phyloP scores from a whole-genome alignment of 2,888 invertebrate species.

The Tetramorium bicarinatum region DNA sequence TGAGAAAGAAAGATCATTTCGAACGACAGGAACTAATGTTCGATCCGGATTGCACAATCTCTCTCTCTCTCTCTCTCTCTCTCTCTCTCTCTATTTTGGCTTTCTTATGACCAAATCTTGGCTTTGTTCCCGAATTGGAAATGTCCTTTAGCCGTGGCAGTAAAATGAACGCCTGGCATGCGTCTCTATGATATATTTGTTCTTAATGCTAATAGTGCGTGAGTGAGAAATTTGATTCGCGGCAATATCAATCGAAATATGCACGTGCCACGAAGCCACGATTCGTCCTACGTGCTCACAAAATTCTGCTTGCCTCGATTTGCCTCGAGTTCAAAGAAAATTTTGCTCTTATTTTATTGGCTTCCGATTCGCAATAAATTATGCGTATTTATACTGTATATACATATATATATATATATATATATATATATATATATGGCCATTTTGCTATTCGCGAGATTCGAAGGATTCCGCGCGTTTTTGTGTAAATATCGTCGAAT shows the following conservation, averaged over 20 bases:
- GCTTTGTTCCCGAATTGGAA: conserved; percentile 77
- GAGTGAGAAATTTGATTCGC: conserved; percentile 26
- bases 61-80: too few relatives aligned
- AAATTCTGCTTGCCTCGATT: background rate
- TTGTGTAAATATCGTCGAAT: conserved; percentile 29
- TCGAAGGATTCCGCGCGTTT: conserved; percentile 11
- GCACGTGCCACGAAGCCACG: too few relatives aligned
- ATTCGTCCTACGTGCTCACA: background rate
- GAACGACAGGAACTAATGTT: conserved; percentile 32
- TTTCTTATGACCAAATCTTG: conserved; percentile 73
- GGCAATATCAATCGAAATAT: conserved; percentile 7
- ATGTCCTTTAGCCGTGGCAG: conserved; percentile 63
- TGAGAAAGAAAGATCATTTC: conserved; percentile 27
- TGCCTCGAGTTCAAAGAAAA: conserved; percentile 7
- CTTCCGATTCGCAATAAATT: conserved; percentile 30
- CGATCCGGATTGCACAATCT: conserved; percentile 72
- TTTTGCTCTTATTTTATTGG: conserved; percentile 28
- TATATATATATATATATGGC: too few relatives aligned
- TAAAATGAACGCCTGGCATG: conserved; percentile 28
- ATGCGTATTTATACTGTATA: background rate
- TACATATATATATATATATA: too few relatives aligned
- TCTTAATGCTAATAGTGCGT: conserved; percentile 24
- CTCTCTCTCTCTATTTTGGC: conserved; percentile 73
- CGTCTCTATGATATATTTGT: conserved; percentile 30
- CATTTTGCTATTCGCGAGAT: conserved; percentile 25